Evolutionary conservation across 2,113 vertebrate genomes (phyloP).

Genomic region (Brachyhypopomus occidentalis): DNA sequence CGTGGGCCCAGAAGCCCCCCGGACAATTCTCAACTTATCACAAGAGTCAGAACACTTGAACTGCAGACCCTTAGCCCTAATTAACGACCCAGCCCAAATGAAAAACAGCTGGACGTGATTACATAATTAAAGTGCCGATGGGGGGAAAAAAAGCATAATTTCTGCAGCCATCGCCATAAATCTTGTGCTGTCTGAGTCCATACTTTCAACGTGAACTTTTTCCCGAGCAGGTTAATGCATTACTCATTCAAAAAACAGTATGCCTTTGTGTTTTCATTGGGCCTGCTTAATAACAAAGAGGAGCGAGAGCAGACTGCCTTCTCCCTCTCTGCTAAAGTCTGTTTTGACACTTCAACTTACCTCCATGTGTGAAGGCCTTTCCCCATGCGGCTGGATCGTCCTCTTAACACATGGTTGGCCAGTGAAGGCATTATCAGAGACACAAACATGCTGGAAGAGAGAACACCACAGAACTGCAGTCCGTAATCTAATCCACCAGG

Average conservation of each 20-base stretch:
- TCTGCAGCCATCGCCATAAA: conserved; percentile 94
- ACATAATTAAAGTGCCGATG: conserved; percentile 96
- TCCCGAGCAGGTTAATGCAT: conserved; percentile 84
- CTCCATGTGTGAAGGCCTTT: conserved; percentile 62
- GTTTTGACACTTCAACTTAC: conserved; percentile 67
- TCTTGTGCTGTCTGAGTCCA: conserved; percentile 92
- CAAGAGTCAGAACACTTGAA: conserved; percentile 75
- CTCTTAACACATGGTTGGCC: conserved; percentile 22
- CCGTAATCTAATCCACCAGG: conserved; percentile 19
- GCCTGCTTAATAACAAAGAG: conserved; percentile 93
- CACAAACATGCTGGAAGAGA: conserved; percentile 25
- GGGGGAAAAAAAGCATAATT: conserved; percentile 94
- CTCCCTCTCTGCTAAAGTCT: conserved; percentile 37
- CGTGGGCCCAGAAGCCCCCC: conserved; percentile 59
- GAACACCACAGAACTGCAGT: conserved; percentile 6
- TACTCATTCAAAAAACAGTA: conserved; percentile 93
- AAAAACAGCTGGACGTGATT: conserved; percentile 98
- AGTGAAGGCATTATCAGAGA: conserved; percentile 47
- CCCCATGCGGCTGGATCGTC: conserved; percentile 27
- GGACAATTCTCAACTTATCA: conserved; percentile 74
- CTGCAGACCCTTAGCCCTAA: conserved; percentile 80
- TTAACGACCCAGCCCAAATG: conserved; percentile 86
- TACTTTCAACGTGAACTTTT: conserved; percentile 84
- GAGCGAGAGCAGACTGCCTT: conserved; percentile 43
- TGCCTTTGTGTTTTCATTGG: conserved; percentile 88